Evolutionary conservation across 1,140 invertebrate species (phyloP).

Genomic region (Drosophila ironensis): DNA sequence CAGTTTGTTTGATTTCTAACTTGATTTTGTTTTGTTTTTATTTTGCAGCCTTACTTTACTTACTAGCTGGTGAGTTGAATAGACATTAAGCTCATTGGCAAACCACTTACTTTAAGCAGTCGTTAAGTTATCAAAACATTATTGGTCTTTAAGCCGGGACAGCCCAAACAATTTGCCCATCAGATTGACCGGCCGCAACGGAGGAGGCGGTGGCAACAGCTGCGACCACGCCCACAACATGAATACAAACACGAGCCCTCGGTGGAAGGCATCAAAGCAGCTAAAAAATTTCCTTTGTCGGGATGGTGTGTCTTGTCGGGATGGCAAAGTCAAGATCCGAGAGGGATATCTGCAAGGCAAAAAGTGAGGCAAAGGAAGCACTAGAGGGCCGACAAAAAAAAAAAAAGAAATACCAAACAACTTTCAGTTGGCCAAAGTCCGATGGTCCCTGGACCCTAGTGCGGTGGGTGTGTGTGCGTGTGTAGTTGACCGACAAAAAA

Average conservation of each 20-base stretch:
- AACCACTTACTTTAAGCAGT: slow-evolving; percentile 1
- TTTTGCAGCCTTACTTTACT: slow-evolving; percentile 55
- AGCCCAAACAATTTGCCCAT: slow-evolving; percentile 70
- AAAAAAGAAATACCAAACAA: slow-evolving; percentile 51
- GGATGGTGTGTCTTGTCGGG: neutral
- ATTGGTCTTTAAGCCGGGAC: slow-evolving; percentile 53
- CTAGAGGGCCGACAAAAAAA: slow-evolving; percentile 14
- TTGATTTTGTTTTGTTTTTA: slow-evolving; percentile 22
- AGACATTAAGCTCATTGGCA: slow-evolving; percentile 21
- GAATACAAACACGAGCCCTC: slow-evolving; percentile 21
- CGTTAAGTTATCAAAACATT: slow-evolving; percentile 57
- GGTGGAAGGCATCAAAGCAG: slow-evolving; percentile 31
- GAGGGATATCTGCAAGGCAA: slow-evolving; percentile 33
- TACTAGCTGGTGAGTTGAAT: slow-evolving; percentile 60
- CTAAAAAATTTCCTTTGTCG: slow-evolving; percentile 55
- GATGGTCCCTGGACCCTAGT: slow-evolving; percentile 1
- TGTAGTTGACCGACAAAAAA: slow-evolving; percentile 56
- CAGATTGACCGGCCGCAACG: slow-evolving; percentile 53
- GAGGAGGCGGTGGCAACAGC: slow-evolving; percentile 33
- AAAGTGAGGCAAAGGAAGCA: neutral
- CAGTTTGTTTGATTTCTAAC: neutral
- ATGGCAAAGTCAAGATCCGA: slow-evolving; percentile 62
- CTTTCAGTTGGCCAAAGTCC: slow-evolving; percentile 60
- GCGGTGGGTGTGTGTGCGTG: too few species aligned
- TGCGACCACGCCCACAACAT: slow-evolving; percentile 56